phyloP scores from a whole-genome alignment of 2,797 vertebrate species.

The Psittacula echo region DNA sequence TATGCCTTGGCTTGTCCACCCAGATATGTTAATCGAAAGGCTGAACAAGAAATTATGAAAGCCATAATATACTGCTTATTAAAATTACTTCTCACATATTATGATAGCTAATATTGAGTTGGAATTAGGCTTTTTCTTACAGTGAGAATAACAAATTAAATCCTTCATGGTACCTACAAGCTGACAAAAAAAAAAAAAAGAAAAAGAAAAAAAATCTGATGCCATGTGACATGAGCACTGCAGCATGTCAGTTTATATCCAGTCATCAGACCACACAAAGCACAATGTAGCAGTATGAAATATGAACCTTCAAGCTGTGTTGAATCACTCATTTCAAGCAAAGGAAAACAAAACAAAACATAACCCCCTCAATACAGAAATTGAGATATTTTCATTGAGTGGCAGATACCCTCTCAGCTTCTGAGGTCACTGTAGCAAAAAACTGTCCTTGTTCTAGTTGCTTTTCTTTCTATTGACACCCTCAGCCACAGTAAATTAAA shows the following conservation, averaged over 20 bases:
- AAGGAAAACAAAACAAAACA: neutral
- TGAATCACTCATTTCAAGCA: neutral
- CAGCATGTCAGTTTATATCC: neutral
- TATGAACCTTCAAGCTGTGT: neutral
- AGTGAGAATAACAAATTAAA: neutral
- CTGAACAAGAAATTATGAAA: neutral
- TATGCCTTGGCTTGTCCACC: neutral
- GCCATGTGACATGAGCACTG: neutral
- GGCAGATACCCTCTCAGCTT: neutral
- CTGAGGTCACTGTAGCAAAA: neutral
- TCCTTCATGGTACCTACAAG: neutral
- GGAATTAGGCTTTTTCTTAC: neutral
- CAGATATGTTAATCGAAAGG: conserved; percentile 6
- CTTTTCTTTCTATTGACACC: neutral
- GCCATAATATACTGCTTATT: neutral
- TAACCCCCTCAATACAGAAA: neutral
- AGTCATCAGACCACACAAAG: neutral
- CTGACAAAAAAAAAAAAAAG: neutral
- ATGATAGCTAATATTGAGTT: neutral
- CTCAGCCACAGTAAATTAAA: neutral
- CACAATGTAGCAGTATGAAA: neutral
- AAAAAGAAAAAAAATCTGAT: neutral
- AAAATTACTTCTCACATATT: neutral
- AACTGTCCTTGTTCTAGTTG: neutral
- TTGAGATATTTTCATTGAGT: neutral